Evolutionary conservation across 35 echinoderm and acorn worm genomes (phyloP).

Genomic region (Apostichopus japonicus): DNA sequence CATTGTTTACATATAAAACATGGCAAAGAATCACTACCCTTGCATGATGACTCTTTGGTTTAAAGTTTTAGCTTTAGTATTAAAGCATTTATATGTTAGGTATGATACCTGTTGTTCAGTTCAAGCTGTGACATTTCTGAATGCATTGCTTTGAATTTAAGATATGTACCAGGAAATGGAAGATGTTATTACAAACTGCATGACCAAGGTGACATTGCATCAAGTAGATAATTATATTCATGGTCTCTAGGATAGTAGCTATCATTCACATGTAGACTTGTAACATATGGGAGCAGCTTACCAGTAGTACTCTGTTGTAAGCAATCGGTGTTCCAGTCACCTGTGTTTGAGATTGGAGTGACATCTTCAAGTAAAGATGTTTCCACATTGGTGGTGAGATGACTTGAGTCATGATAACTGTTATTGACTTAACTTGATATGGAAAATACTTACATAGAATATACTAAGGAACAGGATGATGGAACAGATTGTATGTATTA

Average conservation of each 20-base stretch:
- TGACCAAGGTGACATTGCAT: not conserved
- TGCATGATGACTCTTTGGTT: too few species aligned
- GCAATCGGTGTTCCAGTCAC: too few species aligned
- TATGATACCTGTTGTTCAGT: constrained; percentile 14
- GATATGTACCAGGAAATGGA: too few species aligned
- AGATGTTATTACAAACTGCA: too few species aligned
- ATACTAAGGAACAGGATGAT: not conserved
- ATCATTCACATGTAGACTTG: constrained; percentile 6
- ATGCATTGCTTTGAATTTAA: not conserved
- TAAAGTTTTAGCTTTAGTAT: constrained; percentile 12
- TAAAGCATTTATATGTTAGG: constrained; percentile 3
- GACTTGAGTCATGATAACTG: too few species aligned
- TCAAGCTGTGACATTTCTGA: not conserved
- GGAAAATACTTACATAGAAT: not conserved
- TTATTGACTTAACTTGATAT: too few species aligned
- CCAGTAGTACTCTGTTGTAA: not conserved
- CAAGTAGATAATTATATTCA: constrained; percentile 16
- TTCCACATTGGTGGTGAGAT: too few species aligned
- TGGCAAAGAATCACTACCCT: too few species aligned
- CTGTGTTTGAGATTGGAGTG: too few species aligned
- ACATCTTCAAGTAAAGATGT: too few species aligned
- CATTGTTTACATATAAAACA: too few species aligned
- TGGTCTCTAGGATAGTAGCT: constrained; percentile 13
- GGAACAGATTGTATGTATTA: not conserved
- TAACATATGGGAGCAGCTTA: constrained; percentile 14